phyloP scores from a whole-genome alignment of 2,113 vertebrate genomes.

The Coreoperca whiteheadi region DNA sequence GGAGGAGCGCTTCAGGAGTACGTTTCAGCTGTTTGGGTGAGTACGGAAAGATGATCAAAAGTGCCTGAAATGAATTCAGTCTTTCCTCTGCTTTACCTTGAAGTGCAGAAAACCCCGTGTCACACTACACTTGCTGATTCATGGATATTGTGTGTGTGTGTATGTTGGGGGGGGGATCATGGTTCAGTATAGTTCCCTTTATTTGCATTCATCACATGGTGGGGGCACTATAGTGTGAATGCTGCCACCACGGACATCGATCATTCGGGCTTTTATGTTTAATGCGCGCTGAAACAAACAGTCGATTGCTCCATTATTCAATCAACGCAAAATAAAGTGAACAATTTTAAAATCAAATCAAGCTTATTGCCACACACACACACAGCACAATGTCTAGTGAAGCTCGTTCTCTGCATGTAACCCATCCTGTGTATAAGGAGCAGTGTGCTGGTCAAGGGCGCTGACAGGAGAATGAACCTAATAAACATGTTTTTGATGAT shows the following conservation, averaged over 20 bases:
- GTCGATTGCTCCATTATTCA: background rate
- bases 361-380: too few relatives aligned
- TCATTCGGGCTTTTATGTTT: background rate
- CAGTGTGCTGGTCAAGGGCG: too few relatives aligned
- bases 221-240: background rate
- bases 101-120: slow-evolving; percentile 42
- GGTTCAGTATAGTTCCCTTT: background rate
- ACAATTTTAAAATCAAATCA: too few relatives aligned
- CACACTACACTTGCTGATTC: slow-evolving; percentile 44
- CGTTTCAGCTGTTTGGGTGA: slow-evolving; percentile 20
- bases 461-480: too few relatives aligned
- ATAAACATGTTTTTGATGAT: background rate
- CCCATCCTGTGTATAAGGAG: too few relatives aligned
- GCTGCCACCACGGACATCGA: background rate
- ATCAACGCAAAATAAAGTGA: background rate
- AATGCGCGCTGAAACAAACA: background rate
- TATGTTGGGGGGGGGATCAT: background rate
- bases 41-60: slow-evolving; percentile 48
- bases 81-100: slow-evolving; percentile 35
- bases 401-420: too few relatives aligned
- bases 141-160: too few relatives aligned
- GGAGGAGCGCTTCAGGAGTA: background rate
- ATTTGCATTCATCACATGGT: background rate
- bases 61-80: slow-evolving; percentile 17
- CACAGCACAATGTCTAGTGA: too few relatives aligned